Evolutionary conservation across 1,140 invertebrate genomes (phyloP), one percentile per base, ranked within the genome.

Genomic region (Melanaphis sacchari): DNA sequence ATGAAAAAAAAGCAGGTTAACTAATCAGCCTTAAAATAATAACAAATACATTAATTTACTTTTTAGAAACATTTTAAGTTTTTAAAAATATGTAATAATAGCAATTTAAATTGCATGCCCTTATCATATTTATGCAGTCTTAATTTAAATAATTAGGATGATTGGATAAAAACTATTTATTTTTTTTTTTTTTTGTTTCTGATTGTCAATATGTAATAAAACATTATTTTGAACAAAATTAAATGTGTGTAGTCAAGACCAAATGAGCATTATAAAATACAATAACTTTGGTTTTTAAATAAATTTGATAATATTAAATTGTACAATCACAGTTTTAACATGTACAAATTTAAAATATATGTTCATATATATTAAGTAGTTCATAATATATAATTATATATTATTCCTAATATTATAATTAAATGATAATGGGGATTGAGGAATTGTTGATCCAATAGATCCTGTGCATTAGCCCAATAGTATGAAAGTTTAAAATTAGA

Each of bases 1-100:
- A 76, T 81, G 76, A 91, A 82, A 52, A 82, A 52, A 90, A 91
- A 91, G 90, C 90, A 36, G 40, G 90, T 91, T 91, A 91, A 91
- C 90, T 91, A 91, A 91, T 91, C 90, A 91, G 90, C 90, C 90
- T 91, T 91, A 49, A 81, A 91, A 41, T 66, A 90, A 90, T 66
- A 90, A 41, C 89, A 41, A 59, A 41, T 41, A 66, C 2, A 7
- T 76, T 76, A 89, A 38, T 88, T 88, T n/a, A 46, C 31, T 89
- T 89, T 24, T 90, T 66, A 59, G 52, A 90, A 90, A 90, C 38
- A 82, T 40, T 91, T 82, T 31, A 26, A 43, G 54, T 76, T 81
- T 66, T 82, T 22, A 46, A 91, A 91, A 91, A 81, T 40, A 81
- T 81, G 36, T 91, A 82, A 91, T 91, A 91, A 49, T 91, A 81